phyloP scores from a whole-genome alignment of 2,113 vertebrate species.

The Podarcis cretensis region DNA sequence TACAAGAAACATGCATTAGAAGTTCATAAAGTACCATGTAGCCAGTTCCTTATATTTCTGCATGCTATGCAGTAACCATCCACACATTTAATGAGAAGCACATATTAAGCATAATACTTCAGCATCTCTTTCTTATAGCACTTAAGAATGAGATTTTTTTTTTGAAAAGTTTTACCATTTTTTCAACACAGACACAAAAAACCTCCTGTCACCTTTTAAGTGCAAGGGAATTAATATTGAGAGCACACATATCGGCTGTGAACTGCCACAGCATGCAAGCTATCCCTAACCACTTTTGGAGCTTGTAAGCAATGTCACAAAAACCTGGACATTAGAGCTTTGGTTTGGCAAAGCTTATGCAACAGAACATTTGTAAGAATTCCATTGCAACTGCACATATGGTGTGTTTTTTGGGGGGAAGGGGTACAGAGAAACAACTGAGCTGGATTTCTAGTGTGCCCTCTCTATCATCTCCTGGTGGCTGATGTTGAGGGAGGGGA shows the following conservation, averaged over 20 bases:
- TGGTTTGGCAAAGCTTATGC: no score
- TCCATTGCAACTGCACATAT: background rate
- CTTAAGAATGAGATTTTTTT: background rate
- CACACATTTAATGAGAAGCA: background rate
- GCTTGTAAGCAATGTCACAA: background rate
- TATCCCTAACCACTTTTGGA: background rate
- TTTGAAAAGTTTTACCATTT: background rate
- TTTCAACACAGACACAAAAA: background rate
- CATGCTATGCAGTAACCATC: background rate
- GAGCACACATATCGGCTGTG: background rate
- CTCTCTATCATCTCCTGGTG: background rate
- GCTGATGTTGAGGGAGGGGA: background rate
- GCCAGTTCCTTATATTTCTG: background rate
- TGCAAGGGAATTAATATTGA: background rate
- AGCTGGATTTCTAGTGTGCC: background rate
- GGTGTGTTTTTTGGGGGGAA: background rate
- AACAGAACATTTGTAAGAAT: no score
- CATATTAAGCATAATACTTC: background rate
- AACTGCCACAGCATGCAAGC: background rate
- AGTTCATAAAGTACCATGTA: background rate
- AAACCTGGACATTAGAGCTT: background rate
- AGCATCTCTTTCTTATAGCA: background rate
- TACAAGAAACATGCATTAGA: conserved; percentile 34
- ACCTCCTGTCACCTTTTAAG: no score
- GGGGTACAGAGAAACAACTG: background rate